Evolutionary conservation across 2,888 invertebrate genomes (phyloP).

Genomic region (Drosophila suboccidentalis): DNA sequence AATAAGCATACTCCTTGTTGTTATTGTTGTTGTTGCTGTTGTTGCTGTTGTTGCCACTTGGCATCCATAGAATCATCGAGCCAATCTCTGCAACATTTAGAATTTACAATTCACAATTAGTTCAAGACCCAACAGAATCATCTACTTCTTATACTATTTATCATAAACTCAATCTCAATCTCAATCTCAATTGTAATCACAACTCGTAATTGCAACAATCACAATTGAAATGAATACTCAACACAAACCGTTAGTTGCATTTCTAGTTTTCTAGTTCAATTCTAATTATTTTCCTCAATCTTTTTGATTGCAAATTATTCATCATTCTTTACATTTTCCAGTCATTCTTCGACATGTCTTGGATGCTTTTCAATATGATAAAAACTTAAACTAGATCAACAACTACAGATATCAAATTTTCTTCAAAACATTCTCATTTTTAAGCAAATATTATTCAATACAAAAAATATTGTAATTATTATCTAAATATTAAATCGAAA

Average conservation of each 20-base stretch:
- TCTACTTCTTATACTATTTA: neutral
- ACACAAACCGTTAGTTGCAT: conserved; percentile 17
- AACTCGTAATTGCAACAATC: conserved; percentile 2
- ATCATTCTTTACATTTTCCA: neutral
- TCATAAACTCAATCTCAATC: conserved; percentile 10
- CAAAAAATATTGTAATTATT: neutral
- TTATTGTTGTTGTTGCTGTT: neutral
- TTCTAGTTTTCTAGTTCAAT: conserved; percentile 16
- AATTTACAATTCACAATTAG: conserved; percentile 45
- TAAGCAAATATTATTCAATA: neutral
- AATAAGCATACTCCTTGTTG: conserved; percentile 62
- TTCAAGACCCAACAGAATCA: conserved; percentile 30
- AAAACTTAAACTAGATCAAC: neutral
- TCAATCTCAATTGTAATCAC: conserved; percentile 5
- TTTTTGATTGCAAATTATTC: conserved; percentile 18
- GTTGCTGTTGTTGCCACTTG: conserved; percentile 36
- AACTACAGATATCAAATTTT: neutral
- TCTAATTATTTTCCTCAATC: conserved; percentile 16
- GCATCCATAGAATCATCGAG: conserved; percentile 26
- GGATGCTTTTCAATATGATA: neutral
- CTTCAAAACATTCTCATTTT: neutral
- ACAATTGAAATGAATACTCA: conserved; percentile 3
- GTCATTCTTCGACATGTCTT: neutral
- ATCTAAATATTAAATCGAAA: neutral
- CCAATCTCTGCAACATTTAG: conserved; percentile 16